phyloP scores from a whole-genome alignment of 2,113 vertebrate species.

The Rutilus rutilus region DNA sequence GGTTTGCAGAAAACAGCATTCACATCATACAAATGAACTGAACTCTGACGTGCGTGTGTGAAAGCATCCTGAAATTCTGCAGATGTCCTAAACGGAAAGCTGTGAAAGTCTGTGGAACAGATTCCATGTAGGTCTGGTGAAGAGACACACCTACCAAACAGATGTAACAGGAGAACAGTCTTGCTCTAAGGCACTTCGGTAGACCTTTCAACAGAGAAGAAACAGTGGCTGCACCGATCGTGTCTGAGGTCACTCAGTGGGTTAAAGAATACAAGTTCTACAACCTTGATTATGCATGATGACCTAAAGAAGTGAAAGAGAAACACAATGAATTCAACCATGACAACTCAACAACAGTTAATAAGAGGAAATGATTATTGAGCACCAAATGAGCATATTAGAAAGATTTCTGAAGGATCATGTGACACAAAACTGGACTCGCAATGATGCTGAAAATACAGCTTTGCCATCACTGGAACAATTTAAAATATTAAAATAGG shows the following conservation, averaged over 20 bases:
- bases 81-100: not conserved
- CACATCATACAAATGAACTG: not conserved
- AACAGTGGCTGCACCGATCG: not conserved
- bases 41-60: not conserved
- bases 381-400: not conserved
- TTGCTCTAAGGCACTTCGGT: slow-evolving; percentile 5
- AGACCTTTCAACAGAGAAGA: not conserved
- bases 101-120: not conserved
- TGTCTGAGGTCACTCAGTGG: slow-evolving; percentile 33
- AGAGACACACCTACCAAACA: slow-evolving; percentile 14
- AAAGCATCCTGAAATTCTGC: not conserved
- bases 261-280: slow-evolving; percentile 47
- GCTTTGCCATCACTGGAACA: not conserved
- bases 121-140: not conserved
- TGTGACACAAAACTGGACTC: not conserved
- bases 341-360: not conserved
- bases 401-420: not conserved
- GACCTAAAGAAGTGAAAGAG: slow-evolving; percentile 34
- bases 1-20: no score
- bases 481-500: not conserved
- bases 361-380: not conserved
- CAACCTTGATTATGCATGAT: slow-evolving; percentile 40
- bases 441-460: not conserved
- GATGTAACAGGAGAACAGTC: not conserved
- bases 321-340: not conserved